Percentiles rank a stretch among this genome's conserved stretches.
phyloP scores from a whole-genome alignment of 2,797 vertebrate species.

The Petrocephalus sullivani region DNA sequence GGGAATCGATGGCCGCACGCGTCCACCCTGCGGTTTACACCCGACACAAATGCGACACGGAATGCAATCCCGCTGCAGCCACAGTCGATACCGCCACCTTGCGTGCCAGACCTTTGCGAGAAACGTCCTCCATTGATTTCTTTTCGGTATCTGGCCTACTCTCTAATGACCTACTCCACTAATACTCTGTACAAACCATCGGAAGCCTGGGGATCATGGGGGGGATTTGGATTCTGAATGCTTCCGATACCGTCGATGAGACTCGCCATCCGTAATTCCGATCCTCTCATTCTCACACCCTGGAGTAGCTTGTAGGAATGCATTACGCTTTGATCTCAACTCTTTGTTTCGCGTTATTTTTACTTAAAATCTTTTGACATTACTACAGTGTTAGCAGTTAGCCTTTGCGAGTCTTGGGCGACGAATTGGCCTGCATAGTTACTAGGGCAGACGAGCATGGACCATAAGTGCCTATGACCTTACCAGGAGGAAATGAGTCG shows the following conservation, averaged over 20 bases:
- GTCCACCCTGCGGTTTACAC: background rate
- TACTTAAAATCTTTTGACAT: background rate
- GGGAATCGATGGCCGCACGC: background rate
- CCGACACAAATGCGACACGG: background rate
- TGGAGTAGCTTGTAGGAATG: background rate
- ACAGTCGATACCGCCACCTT: background rate
- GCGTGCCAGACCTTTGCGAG: background rate
- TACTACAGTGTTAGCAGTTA: background rate
- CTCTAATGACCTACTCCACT: background rate
- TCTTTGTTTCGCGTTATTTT: background rate
- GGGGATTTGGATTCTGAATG: background rate
- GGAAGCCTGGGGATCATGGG: background rate
- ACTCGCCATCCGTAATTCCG: background rate
- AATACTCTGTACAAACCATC: background rate
- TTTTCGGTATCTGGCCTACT: conserved; percentile 1
- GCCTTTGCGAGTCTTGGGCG: background rate
- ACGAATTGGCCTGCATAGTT: background rate
- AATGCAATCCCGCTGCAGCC: background rate
- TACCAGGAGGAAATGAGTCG: background rate
- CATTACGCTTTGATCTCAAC: background rate
- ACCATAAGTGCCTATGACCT: background rate
- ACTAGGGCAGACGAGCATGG: background rate
- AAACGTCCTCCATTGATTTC: conserved; percentile 16
- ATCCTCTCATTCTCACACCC: background rate
- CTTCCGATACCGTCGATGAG: background rate